Evolutionary conservation across 1,140 invertebrate genomes (phyloP).

Genomic region (Lepidurus couesii): DNA sequence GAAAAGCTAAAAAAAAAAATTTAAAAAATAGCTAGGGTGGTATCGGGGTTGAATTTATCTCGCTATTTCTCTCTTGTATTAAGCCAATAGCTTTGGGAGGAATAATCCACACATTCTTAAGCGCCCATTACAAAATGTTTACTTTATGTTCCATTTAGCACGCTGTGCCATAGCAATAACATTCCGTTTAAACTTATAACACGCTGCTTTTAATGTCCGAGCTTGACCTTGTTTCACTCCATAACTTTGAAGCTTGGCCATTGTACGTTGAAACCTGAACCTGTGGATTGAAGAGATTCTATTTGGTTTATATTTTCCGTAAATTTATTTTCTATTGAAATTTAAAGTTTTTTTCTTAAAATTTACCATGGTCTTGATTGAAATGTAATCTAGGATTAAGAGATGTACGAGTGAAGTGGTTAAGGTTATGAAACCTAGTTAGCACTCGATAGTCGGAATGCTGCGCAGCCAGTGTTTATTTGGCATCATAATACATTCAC

Average conservation of each 20-base stretch:
- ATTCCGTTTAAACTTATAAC: background rate
- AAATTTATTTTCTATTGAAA: background rate
- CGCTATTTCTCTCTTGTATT: background rate
- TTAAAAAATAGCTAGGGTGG: background rate
- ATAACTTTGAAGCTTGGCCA: background rate
- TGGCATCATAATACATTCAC: conserved; percentile 22
- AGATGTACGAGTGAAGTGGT: background rate
- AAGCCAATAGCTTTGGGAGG: background rate
- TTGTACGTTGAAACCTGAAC: background rate
- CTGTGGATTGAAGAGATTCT: background rate
- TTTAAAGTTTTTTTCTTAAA: no score
- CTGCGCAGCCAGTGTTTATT: conserved; percentile 10
- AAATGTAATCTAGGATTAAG: no score
- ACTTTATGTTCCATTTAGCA: background rate
- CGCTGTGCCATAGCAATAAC: conserved; percentile 18
- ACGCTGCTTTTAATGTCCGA: background rate
- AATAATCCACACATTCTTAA: background rate
- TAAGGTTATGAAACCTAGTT: background rate
- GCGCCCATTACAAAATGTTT: background rate
- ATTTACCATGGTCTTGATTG: no score
- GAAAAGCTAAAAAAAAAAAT: background rate
- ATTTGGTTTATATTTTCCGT: background rate
- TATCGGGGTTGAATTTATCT: background rate
- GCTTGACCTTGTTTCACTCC: background rate
- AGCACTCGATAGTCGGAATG: background rate